Base-by-base conservation (phyloP, 2,888 invertebrate species). In the Cistogaster globosa region DNA sequence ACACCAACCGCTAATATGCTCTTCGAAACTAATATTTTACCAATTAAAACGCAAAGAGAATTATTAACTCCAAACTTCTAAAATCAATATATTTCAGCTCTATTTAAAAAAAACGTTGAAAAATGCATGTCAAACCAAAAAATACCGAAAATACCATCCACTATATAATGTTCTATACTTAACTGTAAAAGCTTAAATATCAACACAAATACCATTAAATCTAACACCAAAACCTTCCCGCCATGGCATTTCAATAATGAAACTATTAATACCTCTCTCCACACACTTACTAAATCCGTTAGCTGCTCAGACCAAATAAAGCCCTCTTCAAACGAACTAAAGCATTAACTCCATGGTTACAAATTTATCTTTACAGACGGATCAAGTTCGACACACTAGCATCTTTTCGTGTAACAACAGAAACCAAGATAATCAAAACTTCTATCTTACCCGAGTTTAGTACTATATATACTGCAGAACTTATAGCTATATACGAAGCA, bases 61-160 rank as follows among this genome's bases (percentile, higher is more conserved):
- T n/a, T n/a, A n/a, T n/a, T n/a, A n/a, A n/a, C n/a, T n/a, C n/a
- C 18, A 7, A 67, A 65, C 58, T 72, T 12, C 53, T 55, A 38
- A 74, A 42, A 63, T 20, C 53, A 16, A 36, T 62, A 16, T 14
- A 18, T 0, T 26, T 51, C n/a, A 51, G 38, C 51, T 8, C 51
- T 3, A 74, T 42, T 9, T 63, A 22, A n/a, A n/a, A n/a, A n/a
- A n/a, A n/a, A n/a, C n/a, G 20, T 63, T 14, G 38, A 26, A 16
- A 63, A 74, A 48, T 60, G n/a, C 32, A 60, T 18, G 2, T 45
- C 9, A 2, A 12, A 16, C 7, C 51, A 36, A 16, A 53, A 51
- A 16, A 18, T 36, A 51, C 36, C 20, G 9, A 63, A 22, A n/a
- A n/a, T n/a, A n/a, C n/a, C n/a, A n/a, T n/a, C n/a, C n/a, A n/a